These are phyloP conservation scores for Frankliniella intonsa DNA, from an alignment of 2,888 invertebrate genomes.

Conservation along the genomic window DNA sequence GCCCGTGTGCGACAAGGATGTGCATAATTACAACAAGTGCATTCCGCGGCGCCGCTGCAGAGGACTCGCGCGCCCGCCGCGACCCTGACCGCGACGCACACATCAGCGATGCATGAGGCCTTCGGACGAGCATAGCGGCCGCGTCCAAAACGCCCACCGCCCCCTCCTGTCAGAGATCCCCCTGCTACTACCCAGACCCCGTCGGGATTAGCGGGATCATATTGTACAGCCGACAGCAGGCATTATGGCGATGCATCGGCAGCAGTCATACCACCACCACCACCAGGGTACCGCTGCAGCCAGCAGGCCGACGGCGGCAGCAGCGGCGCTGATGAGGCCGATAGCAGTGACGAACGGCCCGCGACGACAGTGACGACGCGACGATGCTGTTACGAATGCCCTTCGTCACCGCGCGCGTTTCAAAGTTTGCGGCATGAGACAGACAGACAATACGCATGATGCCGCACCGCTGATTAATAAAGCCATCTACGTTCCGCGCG, in stretches of 20 bases:
- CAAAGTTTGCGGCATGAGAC: no score
- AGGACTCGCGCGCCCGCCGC: no score
- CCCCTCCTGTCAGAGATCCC: background rate
- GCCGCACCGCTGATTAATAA: background rate
- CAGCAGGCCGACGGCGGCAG: background rate
- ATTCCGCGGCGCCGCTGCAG: no score
- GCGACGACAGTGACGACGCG: background rate
- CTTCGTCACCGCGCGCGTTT: no score
- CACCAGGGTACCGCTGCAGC: background rate
- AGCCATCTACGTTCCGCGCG: background rate
- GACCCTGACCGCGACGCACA: background rate
- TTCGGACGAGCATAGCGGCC: background rate
- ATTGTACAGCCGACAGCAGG: background rate
- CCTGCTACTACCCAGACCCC: background rate
- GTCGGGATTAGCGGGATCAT: slow-evolving; percentile 10
- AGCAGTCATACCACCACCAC: background rate
- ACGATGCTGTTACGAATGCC: no score
- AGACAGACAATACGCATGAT: background rate
- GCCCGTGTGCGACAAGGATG: background rate
- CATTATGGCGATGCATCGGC: background rate
- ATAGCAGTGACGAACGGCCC: no score
- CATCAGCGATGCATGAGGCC: no score
- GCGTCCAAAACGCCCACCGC: background rate
- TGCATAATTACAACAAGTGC: no score
- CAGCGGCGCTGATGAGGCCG: no score